A percentile compares a stretch with the other conserved stretches of the same genome.
phyloP scores from a whole-genome alignment of 1,140 invertebrate genomes.

The Fopius arisanus region DNA sequence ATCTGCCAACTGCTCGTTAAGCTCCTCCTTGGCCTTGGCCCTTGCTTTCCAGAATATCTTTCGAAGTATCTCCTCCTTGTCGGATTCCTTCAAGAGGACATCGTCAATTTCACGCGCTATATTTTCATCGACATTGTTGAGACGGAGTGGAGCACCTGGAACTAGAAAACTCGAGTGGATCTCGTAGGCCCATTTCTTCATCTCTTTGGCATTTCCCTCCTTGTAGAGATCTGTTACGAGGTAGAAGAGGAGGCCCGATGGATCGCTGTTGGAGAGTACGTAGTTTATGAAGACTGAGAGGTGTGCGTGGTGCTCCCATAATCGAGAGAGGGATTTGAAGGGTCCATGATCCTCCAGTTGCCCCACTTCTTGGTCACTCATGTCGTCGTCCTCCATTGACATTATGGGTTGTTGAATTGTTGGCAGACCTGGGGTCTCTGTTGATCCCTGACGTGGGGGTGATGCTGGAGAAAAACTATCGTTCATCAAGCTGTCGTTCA shows the following conservation, averaged over 20 bases:
- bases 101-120: constrained; percentile 89
- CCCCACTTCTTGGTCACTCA: constrained; percentile 72
- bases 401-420: constrained; percentile 80
- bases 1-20: constrained; percentile 86
- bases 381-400: constrained; percentile 94
- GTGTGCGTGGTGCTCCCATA: constrained; percentile 81
- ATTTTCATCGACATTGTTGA: constrained; percentile 85
- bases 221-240: constrained; percentile 86
- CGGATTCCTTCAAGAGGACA: constrained; percentile 79
- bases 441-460: constrained; percentile 42
- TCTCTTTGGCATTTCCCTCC: constrained; percentile 85
- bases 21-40: constrained; percentile 82
- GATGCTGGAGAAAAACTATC: constrained; percentile 50
- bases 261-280: constrained; percentile 85
- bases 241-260: constrained; percentile 86
- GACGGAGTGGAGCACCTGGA: constrained; percentile 86
- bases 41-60: constrained; percentile 89
- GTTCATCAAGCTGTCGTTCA: constrained; percentile 43
- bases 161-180: constrained; percentile 96
- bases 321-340: constrained; percentile 76
- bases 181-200: constrained; percentile 97
- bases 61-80: constrained; percentile 88
- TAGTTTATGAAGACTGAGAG: constrained; percentile 90
- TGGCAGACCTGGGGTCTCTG: constrained; percentile 52
- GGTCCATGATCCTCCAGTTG: constrained; percentile 81